These are phyloP conservation scores for Neofelis nebulosa DNA, from an alignment of 2,113 vertebrate genomes.

Conservation along the genomic window DNA sequence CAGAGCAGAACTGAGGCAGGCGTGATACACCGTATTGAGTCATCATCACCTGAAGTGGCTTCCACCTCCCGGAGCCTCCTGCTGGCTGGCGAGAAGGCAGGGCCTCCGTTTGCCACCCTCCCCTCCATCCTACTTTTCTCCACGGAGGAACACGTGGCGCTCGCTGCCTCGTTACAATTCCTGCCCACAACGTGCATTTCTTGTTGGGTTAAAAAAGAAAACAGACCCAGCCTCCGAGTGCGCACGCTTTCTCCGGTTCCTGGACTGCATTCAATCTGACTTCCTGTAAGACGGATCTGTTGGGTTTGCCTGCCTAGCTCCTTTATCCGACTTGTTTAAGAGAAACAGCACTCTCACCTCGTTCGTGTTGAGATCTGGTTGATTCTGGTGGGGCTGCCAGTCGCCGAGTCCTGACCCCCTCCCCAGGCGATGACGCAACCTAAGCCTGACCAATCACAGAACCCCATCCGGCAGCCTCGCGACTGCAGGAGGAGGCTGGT, in stretches of 20 bases:
- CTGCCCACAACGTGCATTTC: not conserved
- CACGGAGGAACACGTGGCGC: not conserved
- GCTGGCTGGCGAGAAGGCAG: rapidly evolving
- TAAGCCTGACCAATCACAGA: not conserved
- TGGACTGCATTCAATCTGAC: not conserved
- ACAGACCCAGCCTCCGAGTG: not conserved
- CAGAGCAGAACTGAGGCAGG: not conserved
- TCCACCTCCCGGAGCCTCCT: not conserved
- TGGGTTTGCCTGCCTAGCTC: not conserved
- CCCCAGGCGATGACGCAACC: not conserved
- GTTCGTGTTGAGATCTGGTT: not conserved
- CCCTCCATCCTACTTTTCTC: not conserved
- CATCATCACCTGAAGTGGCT: not conserved
- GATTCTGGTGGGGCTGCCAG: not conserved
- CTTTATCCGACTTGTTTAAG: not conserved
- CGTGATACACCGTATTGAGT: not conserved
- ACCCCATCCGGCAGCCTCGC: not conserved
- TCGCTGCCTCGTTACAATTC: constrained; percentile 21
- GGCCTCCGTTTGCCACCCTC: not conserved
- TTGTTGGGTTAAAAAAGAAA: constrained; percentile 34
- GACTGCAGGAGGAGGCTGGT: not conserved
- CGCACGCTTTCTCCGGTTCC: not conserved
- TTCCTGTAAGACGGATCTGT: not conserved
- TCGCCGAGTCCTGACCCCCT: not conserved
- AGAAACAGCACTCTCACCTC: not conserved